phyloP scores from a whole-genome alignment of 2,888 invertebrate species.

The Aquatica leii region DNA sequence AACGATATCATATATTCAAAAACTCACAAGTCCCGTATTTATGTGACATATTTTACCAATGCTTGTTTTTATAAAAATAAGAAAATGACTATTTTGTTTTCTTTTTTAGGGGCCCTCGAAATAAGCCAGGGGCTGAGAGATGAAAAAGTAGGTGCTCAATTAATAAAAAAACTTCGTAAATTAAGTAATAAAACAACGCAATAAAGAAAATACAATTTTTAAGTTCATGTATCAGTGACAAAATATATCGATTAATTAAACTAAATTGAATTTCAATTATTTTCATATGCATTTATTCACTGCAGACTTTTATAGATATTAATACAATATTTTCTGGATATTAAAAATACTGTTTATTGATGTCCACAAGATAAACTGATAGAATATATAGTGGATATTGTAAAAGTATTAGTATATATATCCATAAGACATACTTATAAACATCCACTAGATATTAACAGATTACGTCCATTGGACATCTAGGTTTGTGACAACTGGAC shows the following conservation, averaged over 20 bases:
- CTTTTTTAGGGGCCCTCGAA: constrained; percentile 6
- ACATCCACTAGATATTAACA: constrained; percentile 7
- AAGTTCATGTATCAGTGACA: too few relatives aligned
- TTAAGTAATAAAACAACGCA: background rate
- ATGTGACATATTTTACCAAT: too few relatives aligned
- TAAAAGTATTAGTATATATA: background rate
- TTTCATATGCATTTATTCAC: background rate
- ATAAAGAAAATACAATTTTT: background rate
- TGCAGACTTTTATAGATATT: background rate
- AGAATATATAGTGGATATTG: background rate
- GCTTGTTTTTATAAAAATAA: constrained; percentile 4
- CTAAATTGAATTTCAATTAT: constrained; percentile 7
- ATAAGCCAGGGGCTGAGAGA: background rate
- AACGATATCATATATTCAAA: background rate
- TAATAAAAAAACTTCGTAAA: background rate
- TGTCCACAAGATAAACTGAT: background rate
- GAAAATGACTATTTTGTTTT: background rate
- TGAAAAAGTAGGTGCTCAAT: background rate
- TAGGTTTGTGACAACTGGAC: constrained; percentile 6
- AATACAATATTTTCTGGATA: constrained; percentile 1
- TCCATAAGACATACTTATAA: constrained; percentile 3
- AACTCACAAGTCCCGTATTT: background rate
- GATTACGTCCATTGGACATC: background rate
- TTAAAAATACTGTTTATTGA: background rate
- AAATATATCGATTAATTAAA: background rate